Evolutionary conservation across 2,113 vertebrate species (phyloP).

Genomic region (Pygathrix nemaeus): DNA sequence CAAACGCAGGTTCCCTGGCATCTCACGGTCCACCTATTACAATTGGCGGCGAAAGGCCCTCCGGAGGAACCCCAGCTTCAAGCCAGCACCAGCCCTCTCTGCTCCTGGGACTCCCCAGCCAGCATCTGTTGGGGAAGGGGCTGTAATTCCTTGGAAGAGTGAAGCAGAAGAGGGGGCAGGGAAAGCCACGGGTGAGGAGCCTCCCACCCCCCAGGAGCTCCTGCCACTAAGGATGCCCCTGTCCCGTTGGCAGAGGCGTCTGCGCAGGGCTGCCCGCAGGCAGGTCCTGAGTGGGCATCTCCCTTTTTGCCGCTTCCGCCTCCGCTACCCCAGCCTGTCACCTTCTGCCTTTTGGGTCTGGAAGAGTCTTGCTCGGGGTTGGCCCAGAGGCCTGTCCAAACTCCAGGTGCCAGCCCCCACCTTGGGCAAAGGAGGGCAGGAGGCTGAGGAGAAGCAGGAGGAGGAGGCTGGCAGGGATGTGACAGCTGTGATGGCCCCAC

Average conservation of each 20-base stretch:
- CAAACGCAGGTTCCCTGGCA: constrained; percentile 94
- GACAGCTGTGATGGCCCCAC: neutral
- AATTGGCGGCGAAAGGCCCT: constrained; percentile 97
- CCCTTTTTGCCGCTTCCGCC: constrained; percentile 91
- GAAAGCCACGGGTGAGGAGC: constrained; percentile 56
- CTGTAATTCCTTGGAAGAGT: constrained; percentile 59
- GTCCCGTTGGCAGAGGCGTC: constrained; percentile 87
- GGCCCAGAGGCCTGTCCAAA: constrained; percentile 16
- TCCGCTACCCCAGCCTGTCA: constrained; percentile 91
- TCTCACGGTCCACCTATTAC: constrained; percentile 97
- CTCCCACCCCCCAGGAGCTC: neutral
- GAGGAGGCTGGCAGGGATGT: neutral
- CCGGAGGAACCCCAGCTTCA: constrained; percentile 88
- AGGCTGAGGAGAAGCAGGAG: neutral
- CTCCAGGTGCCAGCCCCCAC: neutral
- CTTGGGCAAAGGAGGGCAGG: neutral
- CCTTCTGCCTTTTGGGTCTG: constrained; percentile 93
- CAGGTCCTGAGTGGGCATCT: constrained; percentile 87
- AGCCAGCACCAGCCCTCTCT: constrained; percentile 63
- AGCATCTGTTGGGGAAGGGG: constrained; percentile 1
- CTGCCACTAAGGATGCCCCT: constrained; percentile 80
- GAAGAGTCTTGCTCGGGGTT: constrained; percentile 79
- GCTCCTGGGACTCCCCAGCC: constrained; percentile 54
- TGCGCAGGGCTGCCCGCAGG: constrained; percentile 88
- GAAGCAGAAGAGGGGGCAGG: neutral